phyloP scores from a whole-genome alignment of 2,113 vertebrate genomes.

The Silurus meridionalis region DNA sequence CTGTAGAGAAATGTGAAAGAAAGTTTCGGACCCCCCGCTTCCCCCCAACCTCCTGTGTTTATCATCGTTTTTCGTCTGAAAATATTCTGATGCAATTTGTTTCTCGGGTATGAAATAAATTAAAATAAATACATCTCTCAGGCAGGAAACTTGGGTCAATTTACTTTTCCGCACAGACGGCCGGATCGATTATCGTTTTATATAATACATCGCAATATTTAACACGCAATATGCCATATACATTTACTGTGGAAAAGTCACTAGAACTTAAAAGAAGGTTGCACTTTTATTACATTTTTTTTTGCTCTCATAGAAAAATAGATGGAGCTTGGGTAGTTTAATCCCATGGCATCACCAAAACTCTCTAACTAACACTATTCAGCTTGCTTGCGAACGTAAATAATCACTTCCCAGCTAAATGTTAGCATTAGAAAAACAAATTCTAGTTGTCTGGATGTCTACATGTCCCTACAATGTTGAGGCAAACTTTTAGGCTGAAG shows the following conservation, averaged over 20 bases:
- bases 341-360: too few relatives aligned
- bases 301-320: too few relatives aligned
- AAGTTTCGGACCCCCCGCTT: not conserved
- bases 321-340: too few relatives aligned
- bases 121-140: constrained; percentile 5
- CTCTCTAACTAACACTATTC: too few relatives aligned
- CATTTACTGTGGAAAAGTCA: not conserved
- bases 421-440: too few relatives aligned
- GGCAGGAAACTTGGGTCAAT: too few relatives aligned
- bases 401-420: too few relatives aligned
- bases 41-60: not conserved
- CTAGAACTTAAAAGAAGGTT: not conserved
- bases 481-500: too few relatives aligned
- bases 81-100: constrained; percentile 13
- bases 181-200: not conserved
- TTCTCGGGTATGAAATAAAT: not conserved
- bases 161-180: not conserved
- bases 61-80: not conserved
- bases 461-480: too few relatives aligned
- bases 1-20: not conserved
- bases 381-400: too few relatives aligned
- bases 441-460: too few relatives aligned
- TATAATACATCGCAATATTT: not conserved
- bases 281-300: too few relatives aligned
- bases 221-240: not conserved